A percentile compares a stretch with the other conserved stretches of the same genome.
Conservation (phyloP, 2,113 vertebrate species). For the Chrysochloris asiatica region DNA sequence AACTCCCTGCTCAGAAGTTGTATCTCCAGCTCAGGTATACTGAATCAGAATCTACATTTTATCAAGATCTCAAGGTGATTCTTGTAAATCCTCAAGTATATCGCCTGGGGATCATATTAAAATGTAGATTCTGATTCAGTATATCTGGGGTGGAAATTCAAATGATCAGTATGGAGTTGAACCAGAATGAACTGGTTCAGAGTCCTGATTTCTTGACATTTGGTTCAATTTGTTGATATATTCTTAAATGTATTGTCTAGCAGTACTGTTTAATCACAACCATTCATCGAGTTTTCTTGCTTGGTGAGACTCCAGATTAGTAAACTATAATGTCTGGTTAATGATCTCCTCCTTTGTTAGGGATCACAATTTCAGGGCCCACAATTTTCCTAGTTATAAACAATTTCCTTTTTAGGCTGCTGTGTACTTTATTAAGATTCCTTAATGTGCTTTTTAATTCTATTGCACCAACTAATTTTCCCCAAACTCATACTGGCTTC, state of each 20-base stretch:
- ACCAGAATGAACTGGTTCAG: background rate
- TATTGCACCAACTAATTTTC: conserved; percentile 58
- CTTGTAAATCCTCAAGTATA: background rate
- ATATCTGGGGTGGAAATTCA: background rate
- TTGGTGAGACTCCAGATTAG: conserved; percentile 9
- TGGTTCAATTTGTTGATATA: background rate
- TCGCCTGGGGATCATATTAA: background rate
- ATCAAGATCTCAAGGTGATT: background rate
- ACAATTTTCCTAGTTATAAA: conserved; percentile 46
- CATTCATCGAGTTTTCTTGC: background rate
- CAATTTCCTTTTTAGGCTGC: conserved; percentile 40
- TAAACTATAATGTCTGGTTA: conserved; percentile 13
- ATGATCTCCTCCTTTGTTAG: background rate
- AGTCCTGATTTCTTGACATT: conserved; percentile 7
- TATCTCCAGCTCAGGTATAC: background rate
- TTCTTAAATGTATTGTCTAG: conserved; percentile 12
- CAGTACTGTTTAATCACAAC: conserved; percentile 47
- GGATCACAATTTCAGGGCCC: background rate
- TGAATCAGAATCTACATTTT: background rate
- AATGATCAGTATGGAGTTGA: background rate
- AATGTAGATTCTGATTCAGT: background rate
- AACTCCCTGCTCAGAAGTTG: background rate
- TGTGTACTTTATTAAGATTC: conserved; percentile 35
- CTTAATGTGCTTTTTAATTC: conserved; percentile 45
- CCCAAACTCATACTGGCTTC: conserved; percentile 32